Percentiles rank a stretch among this genome's conserved stretches.
Conservation (phyloP, 2,888 invertebrate genomes). For the Rosalia funebris region DNA sequence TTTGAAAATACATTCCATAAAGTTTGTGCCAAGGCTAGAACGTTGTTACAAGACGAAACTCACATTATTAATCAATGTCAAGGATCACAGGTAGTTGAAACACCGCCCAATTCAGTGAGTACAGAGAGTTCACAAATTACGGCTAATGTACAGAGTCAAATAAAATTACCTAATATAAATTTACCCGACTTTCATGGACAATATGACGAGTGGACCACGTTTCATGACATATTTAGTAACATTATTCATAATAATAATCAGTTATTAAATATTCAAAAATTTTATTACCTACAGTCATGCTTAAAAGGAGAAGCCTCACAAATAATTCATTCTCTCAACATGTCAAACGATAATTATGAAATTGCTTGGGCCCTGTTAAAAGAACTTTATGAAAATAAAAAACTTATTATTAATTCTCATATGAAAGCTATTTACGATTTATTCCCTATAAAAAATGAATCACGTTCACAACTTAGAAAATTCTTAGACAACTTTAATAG, state of each 20-base stretch:
- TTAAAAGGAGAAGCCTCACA: slow-evolving; percentile 24
- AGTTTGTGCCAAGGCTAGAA: slow-evolving; percentile 2
- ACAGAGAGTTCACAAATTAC: neutral
- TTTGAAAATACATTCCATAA: slow-evolving; percentile 7
- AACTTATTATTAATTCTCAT: slow-evolving; percentile 9
- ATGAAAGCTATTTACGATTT: slow-evolving; percentile 26
- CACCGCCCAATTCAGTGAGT: neutral
- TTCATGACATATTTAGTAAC: slow-evolving; percentile 15
- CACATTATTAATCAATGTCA: neutral
- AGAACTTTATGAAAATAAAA: slow-evolving; percentile 27
- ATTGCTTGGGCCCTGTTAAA: slow-evolving; percentile 27
- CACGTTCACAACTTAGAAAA: slow-evolving; percentile 1
- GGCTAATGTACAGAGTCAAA: neutral
- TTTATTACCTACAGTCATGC: slow-evolving; percentile 28
- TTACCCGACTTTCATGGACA: slow-evolving; percentile 16
- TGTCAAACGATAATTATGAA: slow-evolving; percentile 22
- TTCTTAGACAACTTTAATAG: slow-evolving; percentile 21
- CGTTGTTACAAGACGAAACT: neutral
- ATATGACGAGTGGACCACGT: slow-evolving; percentile 12
- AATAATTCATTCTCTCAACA: slow-evolving; percentile 23
- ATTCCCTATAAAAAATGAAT: slow-evolving; percentile 7
- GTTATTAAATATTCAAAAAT: slow-evolving; percentile 28
- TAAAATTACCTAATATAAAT: slow-evolving; percentile 17
- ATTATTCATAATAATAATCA: slow-evolving; percentile 4
- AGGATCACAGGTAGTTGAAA: neutral